Evolutionary conservation across 2,113 vertebrate genomes (phyloP), one percentile per base, ranked within the genome.

Genomic region (Epinephelus cyanopodus): DNA sequence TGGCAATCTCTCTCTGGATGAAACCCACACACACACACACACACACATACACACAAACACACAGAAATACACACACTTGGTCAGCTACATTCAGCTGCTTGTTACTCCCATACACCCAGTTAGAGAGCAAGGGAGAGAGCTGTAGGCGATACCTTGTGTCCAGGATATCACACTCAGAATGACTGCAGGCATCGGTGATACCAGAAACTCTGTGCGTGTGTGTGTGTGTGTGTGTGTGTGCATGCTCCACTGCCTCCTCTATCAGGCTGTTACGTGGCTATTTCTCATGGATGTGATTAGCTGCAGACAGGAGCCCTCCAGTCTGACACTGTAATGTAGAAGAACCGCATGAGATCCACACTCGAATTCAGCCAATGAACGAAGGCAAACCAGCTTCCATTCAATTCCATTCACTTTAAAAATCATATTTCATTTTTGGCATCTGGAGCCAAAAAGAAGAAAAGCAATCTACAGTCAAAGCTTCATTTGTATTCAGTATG

Each of bases 201-300:
- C 63, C 48, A 77, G 27, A 79, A 77, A 21, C 14, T 70, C 47
- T 65, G 39, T 70, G 63, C 56, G 58, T 74, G 79, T 61, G 80
- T 65, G 81, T 62, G 75, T 50, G 53, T 74, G 54, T 62, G 69
- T 66, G 66, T 21, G 58, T 42, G 14, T 5, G 37, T 18, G 23
- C 14, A 19, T 2, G 39, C 82, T 82, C 50, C 64, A 64, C 79
- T 78, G 74, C 74, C 76, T 84, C 81, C 79, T 82, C 73, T 76
- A 80, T 89, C 86, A 85, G 48, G 1, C 77, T 48, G 67, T 77
- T 74, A 74, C 81, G 56, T 88, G 76, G 39, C 65, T 45, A 73
- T 90, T 87, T 85, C 74, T 90, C 82, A 81, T 90, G 82, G 84
- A 90, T 58, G 84, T 87, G 88, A 91, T 90, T 83, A 90, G 77